Evolutionary conservation across 2,888 invertebrate species (phyloP), one percentile per base, ranked within the genome.

Genomic region (Pollenia griseotomentosa): DNA sequence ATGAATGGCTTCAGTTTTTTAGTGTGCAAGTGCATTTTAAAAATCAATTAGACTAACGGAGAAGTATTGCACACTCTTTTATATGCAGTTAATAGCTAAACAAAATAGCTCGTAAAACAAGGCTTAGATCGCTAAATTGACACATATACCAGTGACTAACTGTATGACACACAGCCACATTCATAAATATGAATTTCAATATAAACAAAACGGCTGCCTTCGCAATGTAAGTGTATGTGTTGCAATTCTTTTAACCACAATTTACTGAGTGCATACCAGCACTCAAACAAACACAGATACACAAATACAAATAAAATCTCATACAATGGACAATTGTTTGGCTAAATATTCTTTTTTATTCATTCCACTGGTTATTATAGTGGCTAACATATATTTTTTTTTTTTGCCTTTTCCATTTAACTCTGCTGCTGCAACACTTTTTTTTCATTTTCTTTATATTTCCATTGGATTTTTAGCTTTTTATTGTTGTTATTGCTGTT

Each of bases 201-300:
- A 57, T 53, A 51, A 73, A 55, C 61, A 68, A 19, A 40, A 23
- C 68, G 46, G 53, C 11, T 77, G 70, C 63, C 77, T 63, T 51
- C 19, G 12, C 12, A 46, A 16, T 61, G 78, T 8, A 57, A 59
- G 46, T 66, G 59, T 74, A 61, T 66, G 59, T 77, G 51, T 78
- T 42, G 9, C 70, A 59, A 65, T 77, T 75, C 53, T 70, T 79
- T 74, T 77, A 74, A 68, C 81, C 81, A 84, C 81, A 87, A 84
- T 84, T 87, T 87, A 84, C 87, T 78, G 77, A 82, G 71, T 68
- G 77, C 77, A 77, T 55, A 55, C 65, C 55, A 55, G 48, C 48
- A 68, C 42, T 51, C 59, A 59, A 77, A 71, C 68, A 78, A n/a
- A 61, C 46, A 59, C n/a, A 68, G 16, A 71, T 57, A 11, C 23